Conservation (phyloP, 1,140 invertebrate genomes). For the Scaptomyza montana region DNA sequence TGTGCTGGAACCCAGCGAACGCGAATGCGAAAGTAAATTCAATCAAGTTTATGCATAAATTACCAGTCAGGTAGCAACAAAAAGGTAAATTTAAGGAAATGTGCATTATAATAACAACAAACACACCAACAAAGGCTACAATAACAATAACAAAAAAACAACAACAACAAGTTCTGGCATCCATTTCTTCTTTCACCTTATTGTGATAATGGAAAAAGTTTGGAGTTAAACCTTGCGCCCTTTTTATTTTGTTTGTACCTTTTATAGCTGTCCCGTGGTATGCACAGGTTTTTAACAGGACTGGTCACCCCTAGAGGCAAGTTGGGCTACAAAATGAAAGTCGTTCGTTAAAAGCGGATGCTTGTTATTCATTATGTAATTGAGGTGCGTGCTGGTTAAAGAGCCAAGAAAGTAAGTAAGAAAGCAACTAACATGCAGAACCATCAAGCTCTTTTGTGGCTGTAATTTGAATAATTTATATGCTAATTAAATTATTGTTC, state of each 20-base stretch:
- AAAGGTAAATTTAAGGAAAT: constrained; percentile 31
- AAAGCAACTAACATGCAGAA: constrained; percentile 25
- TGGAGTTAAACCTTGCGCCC: constrained; percentile 38
- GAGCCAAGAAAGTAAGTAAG: constrained; percentile 7
- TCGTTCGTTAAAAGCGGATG: constrained; percentile 52
- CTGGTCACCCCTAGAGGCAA: constrained; percentile 36
- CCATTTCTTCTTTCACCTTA: constrained; percentile 55
- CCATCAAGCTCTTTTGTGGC: constrained; percentile 19
- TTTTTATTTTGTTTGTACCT: constrained; percentile 29
- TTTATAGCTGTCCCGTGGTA: constrained; percentile 29
- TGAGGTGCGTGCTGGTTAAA: constrained; percentile 50
- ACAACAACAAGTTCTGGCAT: constrained; percentile 37
- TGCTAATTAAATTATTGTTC: constrained; percentile 77
- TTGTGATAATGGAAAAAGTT: constrained; percentile 79
- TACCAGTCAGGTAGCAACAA: constrained; percentile 38
- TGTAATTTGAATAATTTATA: constrained; percentile 72
- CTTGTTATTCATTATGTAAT: constrained; percentile 77
- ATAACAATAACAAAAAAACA: not conserved
- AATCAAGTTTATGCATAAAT: constrained; percentile 75
- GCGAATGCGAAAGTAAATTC: constrained; percentile 54
- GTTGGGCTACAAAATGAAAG: constrained; percentile 8
- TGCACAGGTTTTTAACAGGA: constrained; percentile 23
- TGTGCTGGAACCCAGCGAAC: constrained; percentile 50
- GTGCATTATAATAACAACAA: constrained; percentile 21
- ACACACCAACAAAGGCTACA: constrained; percentile 2